Evolutionary conservation across 2,113 vertebrate genomes (phyloP).

Genomic region (Macquaria australasica): DNA sequence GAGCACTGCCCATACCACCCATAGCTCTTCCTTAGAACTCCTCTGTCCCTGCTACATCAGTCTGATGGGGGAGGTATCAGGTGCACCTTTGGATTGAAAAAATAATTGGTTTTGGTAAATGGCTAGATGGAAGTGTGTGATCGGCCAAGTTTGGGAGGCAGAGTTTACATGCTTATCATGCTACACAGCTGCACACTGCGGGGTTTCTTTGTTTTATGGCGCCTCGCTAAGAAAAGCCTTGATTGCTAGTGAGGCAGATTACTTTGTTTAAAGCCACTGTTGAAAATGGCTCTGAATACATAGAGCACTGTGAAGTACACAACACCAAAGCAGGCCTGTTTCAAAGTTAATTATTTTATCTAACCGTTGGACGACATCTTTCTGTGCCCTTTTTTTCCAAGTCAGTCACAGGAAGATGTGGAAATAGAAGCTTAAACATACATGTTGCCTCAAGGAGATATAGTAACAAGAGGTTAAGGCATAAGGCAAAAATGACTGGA

Average conservation of each 20-base stretch:
- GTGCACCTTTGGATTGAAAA: constrained; percentile 71
- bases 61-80: constrained; percentile 60
- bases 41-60: constrained; percentile 39
- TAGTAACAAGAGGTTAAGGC: constrained; percentile 46
- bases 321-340: constrained; percentile 16
- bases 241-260: constrained; percentile 52
- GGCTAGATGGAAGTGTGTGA: constrained; percentile 64
- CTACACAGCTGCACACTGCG: constrained; percentile 63
- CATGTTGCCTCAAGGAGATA: constrained; percentile 30
- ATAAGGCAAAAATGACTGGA: constrained; percentile 51
- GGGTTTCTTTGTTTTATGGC: constrained; percentile 66
- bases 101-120: constrained; percentile 78
- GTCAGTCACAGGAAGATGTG: constrained; percentile 2
- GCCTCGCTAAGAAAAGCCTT: constrained; percentile 47
- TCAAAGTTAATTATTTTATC: constrained; percentile 1
- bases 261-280: constrained; percentile 39
- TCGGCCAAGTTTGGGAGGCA: constrained; percentile 59
- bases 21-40: constrained; percentile 45
- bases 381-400: background rate
- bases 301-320: constrained; percentile 1
- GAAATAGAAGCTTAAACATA: constrained; percentile 26
- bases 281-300: constrained; percentile 33
- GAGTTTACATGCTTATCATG: constrained; percentile 68
- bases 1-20: constrained; percentile 43
- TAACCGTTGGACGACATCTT: constrained; percentile 2